Evolutionary conservation across 2,113 vertebrate species (phyloP).

Genomic region (Sterna hirundo): DNA sequence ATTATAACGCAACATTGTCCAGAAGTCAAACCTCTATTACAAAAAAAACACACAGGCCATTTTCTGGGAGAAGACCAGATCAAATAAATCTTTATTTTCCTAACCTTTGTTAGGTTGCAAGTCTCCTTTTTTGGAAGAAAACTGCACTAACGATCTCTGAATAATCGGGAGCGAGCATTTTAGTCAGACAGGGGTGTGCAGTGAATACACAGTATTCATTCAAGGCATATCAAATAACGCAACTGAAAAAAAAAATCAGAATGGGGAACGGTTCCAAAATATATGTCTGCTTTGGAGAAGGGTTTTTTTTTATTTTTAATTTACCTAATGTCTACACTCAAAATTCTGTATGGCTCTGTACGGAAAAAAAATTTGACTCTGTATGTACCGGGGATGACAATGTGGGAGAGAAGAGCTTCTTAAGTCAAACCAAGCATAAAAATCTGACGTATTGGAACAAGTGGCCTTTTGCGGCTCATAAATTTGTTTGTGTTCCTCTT

Average conservation of each 20-base stretch:
- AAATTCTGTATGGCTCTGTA: neutral
- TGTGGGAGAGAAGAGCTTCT: neutral
- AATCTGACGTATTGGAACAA: neutral
- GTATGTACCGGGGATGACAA: neutral
- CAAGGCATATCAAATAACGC: neutral
- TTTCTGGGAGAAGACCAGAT: slow-evolving; percentile 60
- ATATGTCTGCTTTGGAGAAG: neutral
- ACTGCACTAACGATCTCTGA: neutral
- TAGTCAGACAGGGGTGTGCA: neutral
- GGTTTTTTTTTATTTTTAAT: neutral
- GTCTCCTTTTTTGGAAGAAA: slow-evolving; percentile 66
- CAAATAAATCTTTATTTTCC: slow-evolving; percentile 65
- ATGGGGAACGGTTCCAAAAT: slow-evolving; percentile 12
- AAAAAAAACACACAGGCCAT: slow-evolving; percentile 37
- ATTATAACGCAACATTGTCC: slow-evolving; percentile 68
- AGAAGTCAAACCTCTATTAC: slow-evolving; percentile 66
- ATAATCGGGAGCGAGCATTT: neutral
- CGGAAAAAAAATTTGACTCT: neutral
- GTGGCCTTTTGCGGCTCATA: neutral
- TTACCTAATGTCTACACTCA: slow-evolving; percentile 31
- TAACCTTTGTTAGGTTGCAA: slow-evolving; percentile 50
- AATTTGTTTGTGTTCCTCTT: neutral
- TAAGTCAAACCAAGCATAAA: neutral
- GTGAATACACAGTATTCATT: neutral
- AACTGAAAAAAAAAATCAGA: neutral